These are phyloP conservation scores for Hermaeophaga mercurialis DNA, from an alignment of 2,888 invertebrate species.

Conservation along the genomic window DNA sequence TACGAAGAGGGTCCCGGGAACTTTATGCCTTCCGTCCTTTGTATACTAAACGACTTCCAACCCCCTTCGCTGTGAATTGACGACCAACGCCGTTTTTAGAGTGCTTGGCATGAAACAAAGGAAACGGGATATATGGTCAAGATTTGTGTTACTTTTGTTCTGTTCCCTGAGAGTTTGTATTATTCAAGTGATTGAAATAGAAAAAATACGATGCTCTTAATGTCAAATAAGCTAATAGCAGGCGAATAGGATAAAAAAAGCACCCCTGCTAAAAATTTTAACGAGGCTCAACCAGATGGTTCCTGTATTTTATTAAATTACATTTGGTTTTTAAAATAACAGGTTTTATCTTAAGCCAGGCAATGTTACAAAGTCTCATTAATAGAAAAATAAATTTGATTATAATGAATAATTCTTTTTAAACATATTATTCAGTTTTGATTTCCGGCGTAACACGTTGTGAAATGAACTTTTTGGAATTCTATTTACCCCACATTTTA, in stretches of 20 bases:
- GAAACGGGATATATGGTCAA: conserved; percentile 27
- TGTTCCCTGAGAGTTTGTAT: conserved; percentile 17
- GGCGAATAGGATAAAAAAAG: neutral
- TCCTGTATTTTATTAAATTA: conserved; percentile 2
- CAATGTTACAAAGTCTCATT: too few relatives aligned
- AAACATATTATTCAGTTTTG: too few relatives aligned
- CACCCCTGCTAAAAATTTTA: neutral
- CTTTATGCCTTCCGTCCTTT: conserved; percentile 21
- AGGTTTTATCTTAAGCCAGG: too few relatives aligned
- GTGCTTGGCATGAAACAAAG: conserved; percentile 27
- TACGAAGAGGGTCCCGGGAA: neutral
- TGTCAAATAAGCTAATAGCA: conserved; percentile 12
- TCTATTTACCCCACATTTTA: too few relatives aligned
- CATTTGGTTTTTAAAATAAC: conserved; percentile 4
- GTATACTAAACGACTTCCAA: conserved; percentile 25
- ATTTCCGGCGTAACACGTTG: too few relatives aligned
- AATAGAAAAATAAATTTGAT: too few relatives aligned
- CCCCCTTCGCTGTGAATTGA: conserved; percentile 21
- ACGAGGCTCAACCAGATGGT: conserved; percentile 9
- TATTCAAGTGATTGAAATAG: conserved; percentile 18
- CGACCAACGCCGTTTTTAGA: conserved; percentile 24
- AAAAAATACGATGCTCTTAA: conserved; percentile 14
- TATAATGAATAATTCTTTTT: too few relatives aligned
- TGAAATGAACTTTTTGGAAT: too few relatives aligned
- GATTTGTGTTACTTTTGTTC: conserved; percentile 22